Base-by-base conservation (phyloP, 1,140 invertebrate species). In the Drepana arcuata region DNA sequence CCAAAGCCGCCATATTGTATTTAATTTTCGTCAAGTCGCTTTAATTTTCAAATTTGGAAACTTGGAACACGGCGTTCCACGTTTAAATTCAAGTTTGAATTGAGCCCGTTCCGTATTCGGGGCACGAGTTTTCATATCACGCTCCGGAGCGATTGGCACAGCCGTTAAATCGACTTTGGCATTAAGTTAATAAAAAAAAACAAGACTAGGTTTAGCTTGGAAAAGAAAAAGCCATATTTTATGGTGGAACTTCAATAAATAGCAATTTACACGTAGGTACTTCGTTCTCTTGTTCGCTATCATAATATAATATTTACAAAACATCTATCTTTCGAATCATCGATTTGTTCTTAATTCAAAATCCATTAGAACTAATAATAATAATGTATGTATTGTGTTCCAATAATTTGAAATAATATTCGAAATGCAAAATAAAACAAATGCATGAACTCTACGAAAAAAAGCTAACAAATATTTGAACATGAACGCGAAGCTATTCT, bases 31-130 rank as follows among this genome's bases (percentile, higher is more conserved):
- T 47, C 61, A 70, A 77, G 59, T 67, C 66, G 66, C 55, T 69
- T 70, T 70, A 75, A 80, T 74, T 80, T 80, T 67, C 72, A 67
- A 80, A 80, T 75, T 79, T 67, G 50, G 72, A 73, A 75, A 80
- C 72, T 80, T 77, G 62, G 66, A 58, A 54, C 60, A 38, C 51
- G 51, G 28, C 55, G 60, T 58, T 65, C 62, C 56, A 61, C 60
- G 74, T 79, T 77, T 72, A 50, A 55, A 55, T 55, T 50, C 40
- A 50, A 55, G 40, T 49, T 62, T 50, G 55, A 50, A 57, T 56
- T 53, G 46, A 48, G 43, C 43, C 48, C 51, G 66, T 58, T 71
- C 53, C 52, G 65, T 65, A 80, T 70, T 70, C 71, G 36, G 42
- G 46, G 63, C 75, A 75, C 73, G 72, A 69, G 67, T 73, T 74